Base-by-base conservation (phyloP, 2,113 vertebrate species). In the Mastomys coucha region DNA sequence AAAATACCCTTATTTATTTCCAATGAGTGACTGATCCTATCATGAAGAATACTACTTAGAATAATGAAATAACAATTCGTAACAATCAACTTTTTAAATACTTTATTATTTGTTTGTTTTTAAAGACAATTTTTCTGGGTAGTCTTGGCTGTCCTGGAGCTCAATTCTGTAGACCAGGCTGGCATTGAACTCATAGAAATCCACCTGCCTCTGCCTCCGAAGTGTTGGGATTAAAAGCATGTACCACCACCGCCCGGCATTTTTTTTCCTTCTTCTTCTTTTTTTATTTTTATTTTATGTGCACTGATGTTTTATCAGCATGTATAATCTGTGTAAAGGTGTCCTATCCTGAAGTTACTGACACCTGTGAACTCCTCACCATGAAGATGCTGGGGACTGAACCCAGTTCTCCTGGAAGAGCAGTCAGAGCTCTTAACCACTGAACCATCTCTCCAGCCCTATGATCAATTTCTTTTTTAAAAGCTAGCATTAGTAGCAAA, bases 11-110 rank as follows among this genome's bases (percentile, higher is more conserved):
- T 73, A 82, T n/a, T 84, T 76, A 95, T 26, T 65, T 95, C 87
- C n/a, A 60, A 91, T 76, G 42, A 80, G 77, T 77, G 53, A 80
- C 87, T 95, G 88, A 91, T 26, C 31, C 84, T 93, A 78, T 7
- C 13, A 14, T 22, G 86, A 82, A 93, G 33, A 80, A 12, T 5
- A 96, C 5, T 16, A 87, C 49, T 77, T 85, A 80, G 10, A 94
- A 91, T 20, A 95, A 3, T 13, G 65, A 33, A 92, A 33, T 70
- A 95, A 91, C 51, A 95, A 94, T 13, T 70, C 77, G 51, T 0
- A 91, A 45, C 33, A 65, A 88, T 75, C 16, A 92, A 20, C 7
- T n/a, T 72, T 72, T 72, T 16, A 33, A 60, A 53, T 53, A 53
- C 20, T 60, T 69, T n/a, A 70, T 92, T 93, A 86, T 89, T 45